Base-by-base conservation (phyloP, 2,888 invertebrate genomes). In the Catocala fraxini region DNA sequence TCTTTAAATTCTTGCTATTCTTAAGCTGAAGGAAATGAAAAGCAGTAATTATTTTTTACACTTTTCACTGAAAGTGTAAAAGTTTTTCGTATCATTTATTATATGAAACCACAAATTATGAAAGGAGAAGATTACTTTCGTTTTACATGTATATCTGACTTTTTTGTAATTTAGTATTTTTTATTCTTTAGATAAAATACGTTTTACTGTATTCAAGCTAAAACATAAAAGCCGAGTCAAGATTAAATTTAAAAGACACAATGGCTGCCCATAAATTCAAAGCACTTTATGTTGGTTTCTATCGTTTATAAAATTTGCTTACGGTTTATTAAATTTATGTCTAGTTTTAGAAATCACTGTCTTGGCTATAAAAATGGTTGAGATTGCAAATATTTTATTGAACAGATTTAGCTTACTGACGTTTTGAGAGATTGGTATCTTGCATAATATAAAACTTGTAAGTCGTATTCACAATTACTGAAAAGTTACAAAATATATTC, bases 1-100 rank as follows among this genome's bases (percentile, higher is more conserved):
- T 53, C 47, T 33, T 59, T 58, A 77, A 53, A 71, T 56, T 52
- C 49, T 65, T 71, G 60, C 58, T 55, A 64, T 70, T 63, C 56
- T 70, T 65, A 55, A 43, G 34, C 58, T 49, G 55, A 56, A 65
- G 60, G 49, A 60, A 62, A 71, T 64, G 42, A 65, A 70, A 73
- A 54, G 51, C 52, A 39, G 43, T 59, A 57, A 59, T 68, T 75
- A 70, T 71, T 58, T 56, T 51, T 35, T 51, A 9, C 63, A 49
- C 48, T 51, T 54, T 71, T 75, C 56, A 49, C 10, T 45, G 43
- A 62, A 43, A 56, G 62, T 61, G 45, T 65, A 51, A 47, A 46
- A 51, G 46, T 49, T 74, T 42, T 53, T 52, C 11, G n/a, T 62
- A 42, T 46, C n/a, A 13, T 51, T 51, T 47, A 60, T 71, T 48